Percentiles rank a stretch among this genome's conserved stretches.
These are phyloP conservation scores for Rhopilema esculentum DNA, from an alignment of 30 jellyfish, hydroid and myxozoan genomes.

Conservation along the genomic window DNA sequence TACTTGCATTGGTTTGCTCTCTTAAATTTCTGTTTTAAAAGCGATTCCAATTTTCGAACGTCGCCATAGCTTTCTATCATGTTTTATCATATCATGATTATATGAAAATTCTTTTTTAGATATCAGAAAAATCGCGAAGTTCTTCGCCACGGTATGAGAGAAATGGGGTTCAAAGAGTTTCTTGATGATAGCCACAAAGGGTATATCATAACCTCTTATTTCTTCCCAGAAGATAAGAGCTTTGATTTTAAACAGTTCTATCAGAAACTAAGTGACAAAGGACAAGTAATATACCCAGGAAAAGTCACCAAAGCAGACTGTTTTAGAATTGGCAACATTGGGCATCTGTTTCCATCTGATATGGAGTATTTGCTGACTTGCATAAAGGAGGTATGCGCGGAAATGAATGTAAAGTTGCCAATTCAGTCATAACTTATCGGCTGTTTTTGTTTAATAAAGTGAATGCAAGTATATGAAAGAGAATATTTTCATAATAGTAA, in stretches of 20 bases:
- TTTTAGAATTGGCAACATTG: conserved; percentile 94
- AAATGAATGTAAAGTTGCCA: conserved; percentile 82
- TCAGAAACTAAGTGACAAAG: conserved; percentile 68
- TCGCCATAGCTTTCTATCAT: too few species aligned
- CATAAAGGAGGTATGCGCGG: conserved; percentile 83
- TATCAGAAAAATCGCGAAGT: conserved; percentile 85
- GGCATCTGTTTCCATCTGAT: conserved; percentile 85
- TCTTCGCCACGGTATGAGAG: conserved; percentile 88
- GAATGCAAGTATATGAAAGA: too few species aligned
- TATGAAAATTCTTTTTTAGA: too few species aligned
- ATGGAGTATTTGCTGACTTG: conserved; percentile 78
- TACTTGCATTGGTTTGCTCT: too few species aligned
- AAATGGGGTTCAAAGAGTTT: conserved; percentile 89
- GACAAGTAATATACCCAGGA: conserved; percentile 94
- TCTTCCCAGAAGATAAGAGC: conserved; percentile 79
- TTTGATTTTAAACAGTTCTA: conserved; percentile 82
- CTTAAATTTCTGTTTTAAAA: too few species aligned
- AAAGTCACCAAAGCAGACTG: conserved; percentile 96
- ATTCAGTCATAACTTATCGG: conserved; percentile 27
- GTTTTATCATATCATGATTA: too few species aligned
- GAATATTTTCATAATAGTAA: too few species aligned
- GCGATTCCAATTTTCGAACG: too few species aligned
- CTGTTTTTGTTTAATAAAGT: neutral
- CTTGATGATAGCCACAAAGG: conserved; percentile 84
- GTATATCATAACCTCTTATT: conserved; percentile 88